These are phyloP conservation scores for Neodiprion fabricii DNA, from an alignment of 1,140 invertebrate species.

Conservation along the genomic window DNA sequence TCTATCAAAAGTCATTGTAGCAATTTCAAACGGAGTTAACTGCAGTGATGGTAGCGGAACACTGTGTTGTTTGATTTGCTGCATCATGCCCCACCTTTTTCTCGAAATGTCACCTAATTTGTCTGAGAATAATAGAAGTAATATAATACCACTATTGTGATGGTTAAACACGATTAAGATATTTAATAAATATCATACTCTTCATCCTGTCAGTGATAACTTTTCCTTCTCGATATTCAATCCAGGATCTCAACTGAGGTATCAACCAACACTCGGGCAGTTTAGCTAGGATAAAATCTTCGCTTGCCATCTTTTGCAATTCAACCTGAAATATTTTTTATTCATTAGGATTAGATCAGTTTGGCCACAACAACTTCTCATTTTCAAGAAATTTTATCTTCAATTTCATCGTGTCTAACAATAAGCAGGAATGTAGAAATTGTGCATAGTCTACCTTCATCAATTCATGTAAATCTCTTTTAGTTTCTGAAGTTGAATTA, in stretches of 20 bases:
- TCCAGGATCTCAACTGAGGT: constrained; percentile 48
- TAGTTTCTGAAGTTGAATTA: neutral
- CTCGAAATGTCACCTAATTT: constrained; percentile 19
- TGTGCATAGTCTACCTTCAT: neutral
- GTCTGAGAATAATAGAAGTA: constrained; percentile 25
- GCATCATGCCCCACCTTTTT: constrained; percentile 27
- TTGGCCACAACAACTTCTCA: too few species aligned
- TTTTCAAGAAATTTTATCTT: too few species aligned
- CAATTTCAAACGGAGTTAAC: constrained; percentile 21
- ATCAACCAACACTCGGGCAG: constrained; percentile 46
- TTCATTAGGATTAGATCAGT: too few species aligned
- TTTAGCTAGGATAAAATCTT: constrained; percentile 50
- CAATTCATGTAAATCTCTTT: neutral
- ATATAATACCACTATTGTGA: constrained; percentile 11
- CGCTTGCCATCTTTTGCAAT: constrained; percentile 43
- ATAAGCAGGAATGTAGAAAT: too few species aligned
- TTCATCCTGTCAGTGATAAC: constrained; percentile 32
- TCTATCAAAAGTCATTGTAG: constrained; percentile 31
- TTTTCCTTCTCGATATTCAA: constrained; percentile 45
- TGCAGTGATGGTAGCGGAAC: constrained; percentile 27
- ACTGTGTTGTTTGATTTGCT: neutral
- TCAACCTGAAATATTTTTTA: constrained; percentile 35
- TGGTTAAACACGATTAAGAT: constrained; percentile 3
- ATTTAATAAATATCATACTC: constrained; percentile 33
- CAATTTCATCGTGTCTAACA: too few species aligned